Conservation (phyloP, 2,888 invertebrate genomes). For the Pyralis farinalis region DNA sequence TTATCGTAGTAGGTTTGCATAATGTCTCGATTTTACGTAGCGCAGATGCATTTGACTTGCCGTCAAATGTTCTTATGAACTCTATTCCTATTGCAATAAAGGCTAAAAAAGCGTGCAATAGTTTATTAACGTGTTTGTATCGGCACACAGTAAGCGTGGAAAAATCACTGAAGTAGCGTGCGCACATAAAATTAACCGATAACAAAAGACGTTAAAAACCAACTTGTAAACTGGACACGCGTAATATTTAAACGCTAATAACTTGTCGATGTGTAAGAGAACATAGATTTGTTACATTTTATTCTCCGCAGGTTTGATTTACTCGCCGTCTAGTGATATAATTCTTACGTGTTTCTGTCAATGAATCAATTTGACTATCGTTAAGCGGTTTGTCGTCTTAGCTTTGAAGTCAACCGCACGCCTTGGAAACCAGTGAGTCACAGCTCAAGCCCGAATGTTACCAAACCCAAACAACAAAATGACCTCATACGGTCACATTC, state of each 20-base stretch:
- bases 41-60: constrained; percentile 6
- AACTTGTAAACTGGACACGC: constrained; percentile 39
- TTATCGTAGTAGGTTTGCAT: constrained; percentile 15
- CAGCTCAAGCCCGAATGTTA: constrained; percentile 34
- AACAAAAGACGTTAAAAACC: constrained; percentile 45
- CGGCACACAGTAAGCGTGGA: constrained; percentile 31
- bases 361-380: constrained; percentile 20
- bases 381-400: constrained; percentile 13
- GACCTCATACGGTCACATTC: constrained; percentile 50
- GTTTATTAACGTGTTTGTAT: constrained; percentile 12
- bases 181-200: constrained; percentile 50
- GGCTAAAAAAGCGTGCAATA: constrained; percentile 9
- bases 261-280: constrained; percentile 14
- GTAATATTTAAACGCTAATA: constrained; percentile 29
- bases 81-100: constrained; percentile 7
- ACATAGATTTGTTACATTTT: constrained; percentile 1
- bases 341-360: constrained; percentile 8
- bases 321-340: not conserved
- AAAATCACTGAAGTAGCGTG: constrained; percentile 45
- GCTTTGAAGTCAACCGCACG: constrained; percentile 37
- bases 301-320: not conserved
- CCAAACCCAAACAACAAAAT: constrained; percentile 46
- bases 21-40: constrained; percentile 14
- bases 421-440: constrained; percentile 37
- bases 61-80: constrained; percentile 8